Evolutionary conservation across 2,113 vertebrate species (phyloP), one percentile per base, ranked within the genome.

Genomic region (Platycercus adscitus): DNA sequence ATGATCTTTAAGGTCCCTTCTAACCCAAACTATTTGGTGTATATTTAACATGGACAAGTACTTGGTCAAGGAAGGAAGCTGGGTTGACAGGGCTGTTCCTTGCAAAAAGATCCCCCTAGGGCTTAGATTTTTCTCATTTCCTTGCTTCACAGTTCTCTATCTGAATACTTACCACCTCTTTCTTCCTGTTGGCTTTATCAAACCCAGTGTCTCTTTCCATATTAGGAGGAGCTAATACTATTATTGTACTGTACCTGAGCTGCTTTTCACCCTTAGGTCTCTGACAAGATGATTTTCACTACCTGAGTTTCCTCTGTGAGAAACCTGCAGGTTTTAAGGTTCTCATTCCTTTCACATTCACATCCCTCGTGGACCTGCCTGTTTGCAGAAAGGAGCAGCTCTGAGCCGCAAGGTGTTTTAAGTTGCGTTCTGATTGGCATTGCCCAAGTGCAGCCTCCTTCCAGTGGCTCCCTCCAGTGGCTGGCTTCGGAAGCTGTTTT

Each of bases 401-500:
- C 31, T 1, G 43, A 10, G 39, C 14, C 5, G 2, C 41, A 3
- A 52, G 14, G 15, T 14, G 14, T 0, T 35, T 9, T 1, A 26
- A 84, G 15, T 33, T 39, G 0, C 33, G 1, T 64, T 91, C 61
- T 37, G 13, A 39, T 7, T 0, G 73, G 7, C 68, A 21, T 16
- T 95, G 93, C 77, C 89, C 81, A 50, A 47, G 55, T 11, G 56
- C 84, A 69, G 65, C 43, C 95, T 81, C 72, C 89, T 31, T 31
- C 52, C 77, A 71, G 94, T 44, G 33, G 72, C 92, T 86, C 92
- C 86, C 82, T 83, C 91, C 80, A 49, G 92, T 83, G 94, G 91
- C 44, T 94, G 68, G 52, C 56, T 88, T 68, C 90, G 37, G 71
- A 35, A 56, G 61, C 75, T 76, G 33, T 75, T 86, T 76, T 53